These are phyloP conservation scores for Ethmia dodecea DNA, from an alignment of 2,888 invertebrate genomes.

Conservation along the genomic window DNA sequence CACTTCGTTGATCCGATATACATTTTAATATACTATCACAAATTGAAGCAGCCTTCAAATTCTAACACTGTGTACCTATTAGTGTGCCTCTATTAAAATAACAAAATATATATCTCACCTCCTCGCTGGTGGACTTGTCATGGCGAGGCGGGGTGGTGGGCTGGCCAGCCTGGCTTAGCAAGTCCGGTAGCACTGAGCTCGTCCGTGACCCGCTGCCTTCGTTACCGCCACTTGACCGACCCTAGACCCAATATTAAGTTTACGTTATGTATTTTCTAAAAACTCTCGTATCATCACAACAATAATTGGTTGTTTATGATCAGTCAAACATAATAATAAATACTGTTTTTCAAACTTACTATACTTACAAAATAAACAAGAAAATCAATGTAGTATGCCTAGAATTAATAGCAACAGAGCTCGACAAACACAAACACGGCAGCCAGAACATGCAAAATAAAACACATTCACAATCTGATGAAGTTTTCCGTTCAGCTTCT, in stretches of 20 bases:
- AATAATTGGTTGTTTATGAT: neutral
- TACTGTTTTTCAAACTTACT: too few species aligned
- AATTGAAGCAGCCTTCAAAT: too few species aligned
- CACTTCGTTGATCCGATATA: too few species aligned
- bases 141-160: slow-evolving; percentile 92
- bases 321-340: too few species aligned
- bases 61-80: too few species aligned
- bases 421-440: slow-evolving; percentile 20
- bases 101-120: slow-evolving; percentile 80
- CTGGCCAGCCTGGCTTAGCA: slow-evolving; percentile 91
- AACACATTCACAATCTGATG: slow-evolving; percentile 62
- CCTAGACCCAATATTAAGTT: slow-evolving; percentile 34
- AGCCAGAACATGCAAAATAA: slow-evolving; percentile 63
- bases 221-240: slow-evolving; percentile 63
- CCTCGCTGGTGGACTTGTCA: slow-evolving; percentile 96
- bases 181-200: slow-evolving; percentile 95
- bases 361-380: too few species aligned
- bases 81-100: too few species aligned
- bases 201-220: slow-evolving; percentile 86
- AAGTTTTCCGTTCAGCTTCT: slow-evolving; percentile 51
- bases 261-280: neutral
- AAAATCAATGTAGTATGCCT: too few species aligned
- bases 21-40: too few species aligned
- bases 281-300: too few species aligned
- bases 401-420: slow-evolving; percentile 6